These are phyloP conservation scores for Ctenoplectra terminalis DNA, from an alignment of 1,140 invertebrate genomes.

Conservation along the genomic window DNA sequence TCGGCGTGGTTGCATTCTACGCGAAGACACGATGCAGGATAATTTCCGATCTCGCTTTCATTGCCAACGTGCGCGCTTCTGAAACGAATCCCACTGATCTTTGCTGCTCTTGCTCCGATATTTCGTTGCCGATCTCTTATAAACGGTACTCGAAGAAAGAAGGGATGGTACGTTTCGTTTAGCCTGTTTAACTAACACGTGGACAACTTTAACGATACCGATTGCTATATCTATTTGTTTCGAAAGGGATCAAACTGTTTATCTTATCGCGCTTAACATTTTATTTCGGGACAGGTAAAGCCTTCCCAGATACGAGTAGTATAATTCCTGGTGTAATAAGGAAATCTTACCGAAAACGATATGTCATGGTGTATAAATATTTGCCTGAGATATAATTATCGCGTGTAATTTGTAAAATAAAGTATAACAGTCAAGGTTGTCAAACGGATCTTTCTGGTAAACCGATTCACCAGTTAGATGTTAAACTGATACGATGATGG, in stretches of 20 bases:
- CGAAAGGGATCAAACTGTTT: not conserved
- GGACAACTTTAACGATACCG: not conserved
- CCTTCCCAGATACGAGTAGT: not conserved
- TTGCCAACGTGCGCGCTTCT: not conserved
- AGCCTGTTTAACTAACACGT: not conserved
- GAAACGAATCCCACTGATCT: too few species aligned
- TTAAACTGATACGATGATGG: too few species aligned
- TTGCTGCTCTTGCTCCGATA: too few species aligned
- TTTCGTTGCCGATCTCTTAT: too few species aligned
- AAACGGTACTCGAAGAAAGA: too few species aligned
- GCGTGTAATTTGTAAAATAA: too few species aligned
- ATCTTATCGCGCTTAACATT: constrained; percentile 2
- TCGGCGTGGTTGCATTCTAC: constrained; percentile 11
- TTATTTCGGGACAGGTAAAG: not conserved
- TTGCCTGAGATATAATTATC: not conserved
- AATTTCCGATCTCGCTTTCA: constrained; percentile 34
- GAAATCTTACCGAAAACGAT: not conserved
- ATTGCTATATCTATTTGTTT: not conserved
- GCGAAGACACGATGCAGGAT: not conserved
- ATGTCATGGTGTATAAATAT: not conserved
- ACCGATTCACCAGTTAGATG: too few species aligned
- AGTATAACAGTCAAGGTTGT: too few species aligned
- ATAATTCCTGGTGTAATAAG: not conserved
- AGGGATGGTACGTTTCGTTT: not conserved
- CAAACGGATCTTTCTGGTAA: too few species aligned